phyloP scores from a whole-genome alignment of 2,797 vertebrate species.

The Etheostoma perlongum region DNA sequence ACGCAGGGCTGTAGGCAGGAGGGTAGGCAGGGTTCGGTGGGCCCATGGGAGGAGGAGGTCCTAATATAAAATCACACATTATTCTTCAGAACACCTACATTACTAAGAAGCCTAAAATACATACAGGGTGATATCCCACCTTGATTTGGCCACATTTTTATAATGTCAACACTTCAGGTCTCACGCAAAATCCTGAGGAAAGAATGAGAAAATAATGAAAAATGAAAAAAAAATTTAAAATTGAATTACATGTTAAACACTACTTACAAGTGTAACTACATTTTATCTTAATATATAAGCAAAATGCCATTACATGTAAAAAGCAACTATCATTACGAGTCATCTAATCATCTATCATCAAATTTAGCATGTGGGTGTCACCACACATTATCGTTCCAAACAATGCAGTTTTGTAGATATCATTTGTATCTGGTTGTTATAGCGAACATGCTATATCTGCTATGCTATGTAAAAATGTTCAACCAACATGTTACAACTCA shows the following conservation, averaged over 20 bases:
- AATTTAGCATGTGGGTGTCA: background rate
- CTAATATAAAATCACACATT: conserved; percentile 49
- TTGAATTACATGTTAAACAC: background rate
- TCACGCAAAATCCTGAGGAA: conserved; percentile 32
- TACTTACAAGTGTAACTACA: background rate
- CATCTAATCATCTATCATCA: background rate
- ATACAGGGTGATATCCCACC: conserved; percentile 58
- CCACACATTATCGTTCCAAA: background rate
- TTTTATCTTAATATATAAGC: too few relatives aligned
- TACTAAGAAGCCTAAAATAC: background rate
- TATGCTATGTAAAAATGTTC: background rate
- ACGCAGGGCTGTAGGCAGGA: conserved; percentile 72
- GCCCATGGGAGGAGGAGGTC: conserved; percentile 67
- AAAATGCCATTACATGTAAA: background rate
- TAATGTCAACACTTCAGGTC: conserved; percentile 1
- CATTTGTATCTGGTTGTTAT: background rate
- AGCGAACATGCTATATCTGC: background rate
- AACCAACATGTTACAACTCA: background rate
- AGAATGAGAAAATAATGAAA: background rate
- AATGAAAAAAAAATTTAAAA: conserved; percentile 1
- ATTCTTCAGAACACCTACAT: background rate
- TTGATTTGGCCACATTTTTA: conserved; percentile 83
- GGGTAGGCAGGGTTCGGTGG: conserved; percentile 81
- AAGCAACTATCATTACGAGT: background rate
- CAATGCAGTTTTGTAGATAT: background rate